Evolutionary conservation across 1,140 invertebrate genomes (phyloP).

Genomic region (Drosophila sulfurigaster): DNA sequence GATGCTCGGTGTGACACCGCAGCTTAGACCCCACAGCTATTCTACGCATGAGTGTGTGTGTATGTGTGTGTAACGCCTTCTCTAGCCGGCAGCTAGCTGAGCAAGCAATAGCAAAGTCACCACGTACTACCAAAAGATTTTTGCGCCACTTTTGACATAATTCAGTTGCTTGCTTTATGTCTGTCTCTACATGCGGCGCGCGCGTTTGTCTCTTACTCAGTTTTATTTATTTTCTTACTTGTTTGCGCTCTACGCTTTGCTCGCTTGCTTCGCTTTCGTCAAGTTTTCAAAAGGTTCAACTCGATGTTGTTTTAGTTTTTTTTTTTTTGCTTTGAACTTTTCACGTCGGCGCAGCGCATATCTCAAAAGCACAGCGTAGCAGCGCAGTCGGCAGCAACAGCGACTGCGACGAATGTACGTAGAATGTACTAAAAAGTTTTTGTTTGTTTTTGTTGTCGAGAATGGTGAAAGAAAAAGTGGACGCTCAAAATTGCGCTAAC

Average conservation of each 20-base stretch:
- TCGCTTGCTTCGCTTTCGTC: conserved; percentile 65
- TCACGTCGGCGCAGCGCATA: conserved; percentile 52
- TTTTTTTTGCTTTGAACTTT: conserved; percentile 65
- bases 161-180: conserved; percentile 45
- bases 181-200: conserved; percentile 10
- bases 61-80: background rate
- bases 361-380: conserved; percentile 30
- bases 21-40: conserved; percentile 31
- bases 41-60: background rate
- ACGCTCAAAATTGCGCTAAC: conserved; percentile 28
- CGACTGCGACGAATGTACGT: background rate
- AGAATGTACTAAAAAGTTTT: conserved; percentile 64
- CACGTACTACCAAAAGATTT: conserved; percentile 57
- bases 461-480: conserved; percentile 48
- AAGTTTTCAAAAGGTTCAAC: conserved; percentile 72
- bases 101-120: background rate
- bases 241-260: conserved; percentile 49
- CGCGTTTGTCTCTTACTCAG: conserved; percentile 35
- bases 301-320: conserved; percentile 18
- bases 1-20: conserved; percentile 1
- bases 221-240: conserved; percentile 36
- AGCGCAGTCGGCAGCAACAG: conserved; percentile 23
- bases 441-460: conserved; percentile 56
- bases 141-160: conserved; percentile 78
- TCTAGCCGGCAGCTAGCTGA: background rate